Evolutionary conservation across 2,888 invertebrate genomes (phyloP).

Genomic region (Caenorhabditis angaria): DNA sequence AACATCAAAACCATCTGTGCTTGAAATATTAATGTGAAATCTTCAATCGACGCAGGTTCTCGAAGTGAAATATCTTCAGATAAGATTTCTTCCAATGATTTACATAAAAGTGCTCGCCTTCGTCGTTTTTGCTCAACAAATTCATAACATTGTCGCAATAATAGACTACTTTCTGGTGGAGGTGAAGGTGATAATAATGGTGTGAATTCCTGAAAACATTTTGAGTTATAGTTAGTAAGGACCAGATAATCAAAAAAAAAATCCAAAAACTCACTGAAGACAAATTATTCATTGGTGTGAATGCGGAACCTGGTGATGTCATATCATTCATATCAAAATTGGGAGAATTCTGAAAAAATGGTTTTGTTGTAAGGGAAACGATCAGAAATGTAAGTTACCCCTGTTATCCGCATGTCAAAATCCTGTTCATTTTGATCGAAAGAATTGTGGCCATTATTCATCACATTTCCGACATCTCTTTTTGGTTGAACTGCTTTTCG

Average conservation of each 20-base stretch:
- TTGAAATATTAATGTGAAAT: conserved; percentile 56
- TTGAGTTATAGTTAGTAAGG: neutral
- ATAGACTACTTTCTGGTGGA: conserved; percentile 35
- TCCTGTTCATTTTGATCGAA: conserved; percentile 27
- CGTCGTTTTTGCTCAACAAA: conserved; percentile 63
- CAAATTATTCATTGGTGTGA: conserved; percentile 28
- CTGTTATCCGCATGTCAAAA: conserved; percentile 19
- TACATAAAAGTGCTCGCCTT: conserved; percentile 64
- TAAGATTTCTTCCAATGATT: conserved; percentile 64
- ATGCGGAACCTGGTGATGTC: conserved; percentile 40
- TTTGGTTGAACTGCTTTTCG: conserved; percentile 52
- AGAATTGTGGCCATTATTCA: conserved; percentile 18
- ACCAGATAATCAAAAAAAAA: neutral
- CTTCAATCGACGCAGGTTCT: conserved; percentile 55
- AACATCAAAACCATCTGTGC: conserved; percentile 66
- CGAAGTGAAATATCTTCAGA: conserved; percentile 46
- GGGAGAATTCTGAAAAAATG: conserved; percentile 25
- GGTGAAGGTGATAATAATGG: conserved; percentile 54
- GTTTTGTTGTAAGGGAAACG: neutral
- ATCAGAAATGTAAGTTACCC: conserved; percentile 10
- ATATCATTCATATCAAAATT: conserved; percentile 33
- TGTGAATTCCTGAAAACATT: conserved; percentile 35
- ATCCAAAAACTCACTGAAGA: conserved; percentile 7
- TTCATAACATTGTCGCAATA: conserved; percentile 40
- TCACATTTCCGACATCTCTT: conserved; percentile 23